A percentile compares a stretch with the other conserved stretches of the same genome.
Evolutionary conservation across 2,113 vertebrate genomes (phyloP).

Genomic region (Brienomyrus longianalis): DNA sequence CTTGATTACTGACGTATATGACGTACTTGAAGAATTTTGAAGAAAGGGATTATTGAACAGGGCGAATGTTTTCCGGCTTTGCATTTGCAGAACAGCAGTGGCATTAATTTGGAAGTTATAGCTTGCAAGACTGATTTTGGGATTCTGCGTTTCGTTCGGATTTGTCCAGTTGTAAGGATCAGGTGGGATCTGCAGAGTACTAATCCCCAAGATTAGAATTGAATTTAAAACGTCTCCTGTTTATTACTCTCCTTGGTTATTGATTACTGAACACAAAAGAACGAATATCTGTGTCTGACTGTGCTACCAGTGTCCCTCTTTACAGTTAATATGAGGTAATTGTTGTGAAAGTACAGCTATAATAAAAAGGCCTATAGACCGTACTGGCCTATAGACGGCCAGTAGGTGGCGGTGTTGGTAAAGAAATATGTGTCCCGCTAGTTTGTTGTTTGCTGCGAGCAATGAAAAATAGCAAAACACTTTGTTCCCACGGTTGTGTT

Average conservation of each 20-base stretch:
- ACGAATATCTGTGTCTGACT: neutral
- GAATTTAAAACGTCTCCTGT: neutral
- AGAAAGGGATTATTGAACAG: neutral
- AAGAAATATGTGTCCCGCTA: constrained; percentile 35
- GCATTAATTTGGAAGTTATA: neutral
- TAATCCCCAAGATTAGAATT: neutral
- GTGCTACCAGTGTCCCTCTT: neutral
- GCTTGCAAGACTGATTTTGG: neutral
- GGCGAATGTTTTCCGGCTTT: neutral
- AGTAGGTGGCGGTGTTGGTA: constrained; percentile 54
- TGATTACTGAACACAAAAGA: neutral
- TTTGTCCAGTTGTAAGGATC: neutral
- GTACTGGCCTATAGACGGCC: neutral
- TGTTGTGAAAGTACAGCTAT: neutral
- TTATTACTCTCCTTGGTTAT: neutral
- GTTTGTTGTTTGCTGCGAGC: neutral
- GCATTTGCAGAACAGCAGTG: neutral
- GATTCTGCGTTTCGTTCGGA: neutral
- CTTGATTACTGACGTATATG: neutral
- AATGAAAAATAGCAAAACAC: neutral
- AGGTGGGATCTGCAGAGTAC: neutral
- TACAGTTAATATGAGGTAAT: neutral
- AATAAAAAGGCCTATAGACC: neutral
- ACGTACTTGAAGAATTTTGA: neutral
- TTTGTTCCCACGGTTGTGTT: neutral